Percentiles rank a stretch among this genome's conserved stretches.
These are phyloP conservation scores for Ectemnius cavifrons DNA, from an alignment of 2,888 invertebrate species.

Conservation along the genomic window DNA sequence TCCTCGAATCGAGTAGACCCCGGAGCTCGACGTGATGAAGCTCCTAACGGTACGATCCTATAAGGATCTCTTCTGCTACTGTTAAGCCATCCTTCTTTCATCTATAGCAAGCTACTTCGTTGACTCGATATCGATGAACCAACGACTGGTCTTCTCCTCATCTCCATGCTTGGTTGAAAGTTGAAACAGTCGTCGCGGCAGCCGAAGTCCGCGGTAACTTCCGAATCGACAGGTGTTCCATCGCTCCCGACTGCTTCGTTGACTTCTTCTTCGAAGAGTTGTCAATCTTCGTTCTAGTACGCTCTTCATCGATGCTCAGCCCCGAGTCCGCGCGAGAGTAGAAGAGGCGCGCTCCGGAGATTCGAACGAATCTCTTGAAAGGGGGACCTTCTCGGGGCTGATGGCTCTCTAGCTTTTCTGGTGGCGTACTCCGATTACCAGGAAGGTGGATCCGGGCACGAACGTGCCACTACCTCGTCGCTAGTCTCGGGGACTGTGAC, in stretches of 20 bases:
- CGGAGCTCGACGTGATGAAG: constrained; percentile 2
- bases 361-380: not conserved
- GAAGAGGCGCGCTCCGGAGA: too few species aligned
- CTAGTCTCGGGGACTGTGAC: constrained; percentile 39
- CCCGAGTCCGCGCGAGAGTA: not conserved
- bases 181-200: constrained; percentile 3
- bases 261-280: not conserved
- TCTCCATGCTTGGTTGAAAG: not conserved
- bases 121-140: not conserved
- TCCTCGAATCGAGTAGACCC: constrained; percentile 6
- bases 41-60: not conserved
- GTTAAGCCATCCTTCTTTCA: too few species aligned
- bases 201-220: not conserved
- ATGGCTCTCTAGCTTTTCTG: not conserved
- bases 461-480: constrained; percentile 62
- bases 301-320: not conserved
- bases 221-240: constrained; percentile 2
- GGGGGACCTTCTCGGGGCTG: not conserved
- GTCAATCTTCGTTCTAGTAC: not conserved
- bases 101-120: not conserved
- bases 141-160: not conserved
- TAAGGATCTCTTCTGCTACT: not conserved
- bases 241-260: not conserved
- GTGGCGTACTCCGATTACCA: constrained; percentile 60
- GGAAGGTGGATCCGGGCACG: constrained; percentile 70